Base-by-base conservation (phyloP, 2,113 vertebrate species). In the Tautogolabrus adspersus region DNA sequence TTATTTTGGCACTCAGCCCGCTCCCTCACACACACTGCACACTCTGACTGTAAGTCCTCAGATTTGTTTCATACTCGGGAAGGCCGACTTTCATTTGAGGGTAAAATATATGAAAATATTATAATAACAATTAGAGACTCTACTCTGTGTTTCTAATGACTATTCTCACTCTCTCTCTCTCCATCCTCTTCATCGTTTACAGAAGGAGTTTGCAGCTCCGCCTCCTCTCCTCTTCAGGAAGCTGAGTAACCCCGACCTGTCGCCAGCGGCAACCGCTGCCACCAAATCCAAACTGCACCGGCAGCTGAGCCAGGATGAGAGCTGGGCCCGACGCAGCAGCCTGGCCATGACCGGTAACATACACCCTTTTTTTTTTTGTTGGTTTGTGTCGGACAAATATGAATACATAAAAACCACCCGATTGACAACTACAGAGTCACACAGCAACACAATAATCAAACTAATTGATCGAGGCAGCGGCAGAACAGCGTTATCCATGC, bases 211-310 rank as follows among this genome's bases (percentile, higher is more conserved):
- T 78, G 87, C 91, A 5, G 93, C 92, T 59, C 94, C 96, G 2
- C 92, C 96, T 88, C 94, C 96, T 0, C 93, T 98, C 83, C 94
- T 96, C 5, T 98, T 96, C 92, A 95, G 97, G 90, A 99, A 99
- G 85, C 93, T 98, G 76, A 98, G 97, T 87, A 98, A 98, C 88
- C 97, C 97, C 23, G 97, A 99, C 94, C 96, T 99, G 79, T 95
- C 95, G 68, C 95, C 96, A 4, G 95, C 96, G 10, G 90, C 95
- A 61, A 95, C 96, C 60, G 51, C 81, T 1, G 87, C 71, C 0
- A 81, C 87, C 2, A 98, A 98, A 91, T 93, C 93, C 83, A 98
- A 98, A 80, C 95, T 98, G 58, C 96, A 98, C 66, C 95, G 97
- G 19, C 97, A 98, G 78, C 93, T 98, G 52, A 98, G 97, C 89